Evolutionary conservation across 2,797 vertebrate species (phyloP), one percentile per base, ranked within the genome.

Genomic region (Amphiprion clarkii): DNA sequence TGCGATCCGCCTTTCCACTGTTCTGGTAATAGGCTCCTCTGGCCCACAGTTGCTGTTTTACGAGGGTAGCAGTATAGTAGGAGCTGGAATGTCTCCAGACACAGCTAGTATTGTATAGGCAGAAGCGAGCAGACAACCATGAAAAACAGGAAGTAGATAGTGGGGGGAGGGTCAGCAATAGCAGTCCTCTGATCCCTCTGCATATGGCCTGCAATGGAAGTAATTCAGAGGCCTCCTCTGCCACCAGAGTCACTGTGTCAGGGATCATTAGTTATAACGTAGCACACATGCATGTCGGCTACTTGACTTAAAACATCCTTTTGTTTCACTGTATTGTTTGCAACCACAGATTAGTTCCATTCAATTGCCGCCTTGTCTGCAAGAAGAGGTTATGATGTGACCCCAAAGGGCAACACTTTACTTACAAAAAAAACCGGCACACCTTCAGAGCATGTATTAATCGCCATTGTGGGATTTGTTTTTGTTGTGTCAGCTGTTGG

Each of bases 51-150:
- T 58, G 61, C 65, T 49, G 61, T 81, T 75, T 83, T 81, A 81
- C 73, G 74, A 59, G 68, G 59, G 74, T 19, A 39, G 55, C 81
- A 23, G 59, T 75, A 74, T 85, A 83, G 83, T 39, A 67, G 11
- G 48, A 76, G 84, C 80, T 86, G 87, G 83, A 88, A 92, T 87
- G 89, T 90, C 82, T 90, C 79, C 90, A 91, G 91, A 89, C 88
- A 92, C 90, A 90, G 87, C 88, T 87, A 76, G 79, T 90, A 91
- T 92, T 91, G 88, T 92, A 89, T 78, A 86, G 85, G 76, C 83
- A 91, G 84, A 85, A 87, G 82, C 63, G 6, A 82, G 81, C 84
- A 86, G 86, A 93, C 87, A 85, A 84, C 88, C 86, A 89, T 89
- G 89, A 86, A 87, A 91, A 89, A 89, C 89, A 91, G 89, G 89